These are phyloP conservation scores for Drosophila nigromelanica DNA, from an alignment of 1,140 invertebrate species.

Conservation along the genomic window DNA sequence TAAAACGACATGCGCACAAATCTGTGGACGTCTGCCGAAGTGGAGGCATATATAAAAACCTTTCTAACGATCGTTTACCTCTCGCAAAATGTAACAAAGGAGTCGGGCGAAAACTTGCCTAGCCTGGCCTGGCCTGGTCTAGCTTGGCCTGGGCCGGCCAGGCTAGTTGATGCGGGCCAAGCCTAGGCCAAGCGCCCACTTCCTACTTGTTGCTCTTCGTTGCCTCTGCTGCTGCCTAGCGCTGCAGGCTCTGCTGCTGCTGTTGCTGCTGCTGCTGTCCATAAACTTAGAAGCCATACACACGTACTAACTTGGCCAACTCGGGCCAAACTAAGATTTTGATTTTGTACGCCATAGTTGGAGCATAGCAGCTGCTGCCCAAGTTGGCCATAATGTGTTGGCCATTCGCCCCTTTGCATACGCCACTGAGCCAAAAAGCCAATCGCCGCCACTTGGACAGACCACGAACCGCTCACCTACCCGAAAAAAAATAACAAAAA, in stretches of 20 bases:
- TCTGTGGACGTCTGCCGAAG: slow-evolving; percentile 53
- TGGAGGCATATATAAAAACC: slow-evolving; percentile 72
- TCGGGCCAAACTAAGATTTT: slow-evolving; percentile 38
- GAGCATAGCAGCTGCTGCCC: slow-evolving; percentile 42
- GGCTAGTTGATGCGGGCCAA: slow-evolving; percentile 53
- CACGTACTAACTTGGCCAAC: slow-evolving; percentile 30
- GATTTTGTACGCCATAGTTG: slow-evolving; percentile 47
- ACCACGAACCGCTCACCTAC: slow-evolving; percentile 53
- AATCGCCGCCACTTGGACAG: slow-evolving; percentile 26
- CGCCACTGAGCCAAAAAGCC: slow-evolving; percentile 56
- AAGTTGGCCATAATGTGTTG: slow-evolving; percentile 45
- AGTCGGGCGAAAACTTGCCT: slow-evolving; percentile 66
- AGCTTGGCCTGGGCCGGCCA: slow-evolving; percentile 21
- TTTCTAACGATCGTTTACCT: slow-evolving; percentile 83
- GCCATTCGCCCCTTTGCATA: slow-evolving; percentile 73
- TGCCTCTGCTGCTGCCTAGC: slow-evolving; percentile 14
- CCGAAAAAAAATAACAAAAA: slow-evolving; percentile 36
- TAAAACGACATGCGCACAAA: slow-evolving; percentile 79
- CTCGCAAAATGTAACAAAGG: slow-evolving; percentile 82
- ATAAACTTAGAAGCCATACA: slow-evolving; percentile 33
- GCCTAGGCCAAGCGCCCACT: slow-evolving; percentile 76
- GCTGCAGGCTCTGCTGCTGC: slow-evolving; percentile 39
- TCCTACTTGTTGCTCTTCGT: slow-evolving; percentile 67
- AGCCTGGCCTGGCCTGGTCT: slow-evolving; percentile 29
- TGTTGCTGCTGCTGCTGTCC: slow-evolving; percentile 29